phyloP scores from a whole-genome alignment of 2,113 vertebrate species.

The Ibidorhyncha struthersii region DNA sequence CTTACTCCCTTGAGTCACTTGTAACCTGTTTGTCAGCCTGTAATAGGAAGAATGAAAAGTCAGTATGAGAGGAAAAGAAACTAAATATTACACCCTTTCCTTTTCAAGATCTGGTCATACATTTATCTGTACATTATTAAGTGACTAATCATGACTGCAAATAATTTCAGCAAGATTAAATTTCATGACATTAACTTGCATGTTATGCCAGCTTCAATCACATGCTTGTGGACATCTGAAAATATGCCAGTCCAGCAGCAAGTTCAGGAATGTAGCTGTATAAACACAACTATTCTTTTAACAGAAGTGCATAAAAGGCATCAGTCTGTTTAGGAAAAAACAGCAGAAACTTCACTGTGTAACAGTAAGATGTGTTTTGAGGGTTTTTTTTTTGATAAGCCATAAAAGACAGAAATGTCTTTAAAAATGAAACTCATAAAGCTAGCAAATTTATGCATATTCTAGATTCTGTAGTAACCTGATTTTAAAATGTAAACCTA shows the following conservation, averaged over 20 bases:
- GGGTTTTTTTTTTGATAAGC: neutral
- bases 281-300: neutral
- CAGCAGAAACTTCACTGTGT: neutral
- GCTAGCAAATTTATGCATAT: neutral
- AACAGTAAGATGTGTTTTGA: rapidly evolving
- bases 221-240: neutral
- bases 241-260: neutral
- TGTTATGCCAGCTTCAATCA: neutral
- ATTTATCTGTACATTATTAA: neutral
- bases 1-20: neutral
- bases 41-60: neutral
- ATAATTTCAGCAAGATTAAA: neutral
- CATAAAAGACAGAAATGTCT: neutral
- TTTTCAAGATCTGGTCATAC: neutral
- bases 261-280: neutral
- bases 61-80: neutral
- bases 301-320: neutral
- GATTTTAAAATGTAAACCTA: neutral
- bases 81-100: neutral
- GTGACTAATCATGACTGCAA: neutral
- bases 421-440: neutral
- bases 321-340: neutral
- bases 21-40: neutral
- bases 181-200: neutral
- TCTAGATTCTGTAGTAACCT: neutral